phyloP scores from a whole-genome alignment of 2,113 vertebrate species.

The Forbesichthys agassizii region DNA sequence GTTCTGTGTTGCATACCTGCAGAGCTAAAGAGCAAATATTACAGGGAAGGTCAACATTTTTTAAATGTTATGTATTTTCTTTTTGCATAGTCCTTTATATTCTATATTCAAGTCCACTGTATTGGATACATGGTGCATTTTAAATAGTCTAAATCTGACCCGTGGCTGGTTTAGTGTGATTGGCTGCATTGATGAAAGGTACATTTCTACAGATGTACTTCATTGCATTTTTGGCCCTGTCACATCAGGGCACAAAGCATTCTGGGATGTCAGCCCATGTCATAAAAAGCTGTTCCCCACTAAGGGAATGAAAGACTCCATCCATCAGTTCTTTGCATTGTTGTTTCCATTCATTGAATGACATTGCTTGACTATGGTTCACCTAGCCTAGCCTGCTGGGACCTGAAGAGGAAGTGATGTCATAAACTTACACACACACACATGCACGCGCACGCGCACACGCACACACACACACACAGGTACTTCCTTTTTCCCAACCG shows the following conservation, averaged over 20 bases:
- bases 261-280: constrained; percentile 7
- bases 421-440: constrained; percentile 7
- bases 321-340: background rate
- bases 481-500: constrained; percentile 45
- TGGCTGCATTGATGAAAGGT: constrained; percentile 33
- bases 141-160: too few relatives aligned
- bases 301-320: background rate
- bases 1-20: background rate
- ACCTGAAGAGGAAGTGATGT: constrained; percentile 15
- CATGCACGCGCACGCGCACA: constrained; percentile 12
- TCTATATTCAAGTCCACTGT: too few relatives aligned
- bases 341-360: too few relatives aligned
- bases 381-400: background rate
- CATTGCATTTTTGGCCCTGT: constrained; percentile 19
- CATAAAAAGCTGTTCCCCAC: background rate
- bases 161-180: background rate
- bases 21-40: background rate
- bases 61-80: background rate
- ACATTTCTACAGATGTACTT: constrained; percentile 10
- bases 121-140: too few relatives aligned
- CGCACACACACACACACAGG: constrained; percentile 15
- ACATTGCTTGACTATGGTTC: too few relatives aligned
- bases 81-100: background rate
- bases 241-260: constrained; percentile 9
- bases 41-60: too few relatives aligned